These are phyloP conservation scores for Subacronicta megacephala DNA, from an alignment of 2,888 invertebrate species.

Conservation along the genomic window DNA sequence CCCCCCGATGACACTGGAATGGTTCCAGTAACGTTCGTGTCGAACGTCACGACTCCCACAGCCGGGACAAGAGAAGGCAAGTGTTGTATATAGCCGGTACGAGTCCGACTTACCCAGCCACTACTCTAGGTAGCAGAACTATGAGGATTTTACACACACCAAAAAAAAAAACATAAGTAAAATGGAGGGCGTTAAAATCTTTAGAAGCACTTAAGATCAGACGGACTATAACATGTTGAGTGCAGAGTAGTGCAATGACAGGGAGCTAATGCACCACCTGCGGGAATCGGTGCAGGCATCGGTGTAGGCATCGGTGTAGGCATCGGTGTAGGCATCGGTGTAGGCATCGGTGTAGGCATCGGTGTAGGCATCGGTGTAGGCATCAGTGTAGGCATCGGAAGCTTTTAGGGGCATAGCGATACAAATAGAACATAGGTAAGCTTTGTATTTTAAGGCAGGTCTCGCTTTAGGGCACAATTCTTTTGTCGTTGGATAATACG, in stretches of 20 bases:
- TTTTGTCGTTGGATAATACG: no score
- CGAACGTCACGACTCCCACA: no score
- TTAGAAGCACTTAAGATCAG: conserved; percentile 30
- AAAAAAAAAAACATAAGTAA: no score
- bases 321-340: not conserved
- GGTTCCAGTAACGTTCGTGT: no score
- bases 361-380: not conserved
- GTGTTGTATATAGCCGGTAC: no score
- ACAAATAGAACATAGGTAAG: not conserved
- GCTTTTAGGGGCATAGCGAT: conserved; percentile 12
- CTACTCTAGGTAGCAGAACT: no score
- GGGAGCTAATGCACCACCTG: conserved; percentile 28
- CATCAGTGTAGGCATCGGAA: not conserved
- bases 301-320: not conserved
- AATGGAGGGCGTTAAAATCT: conserved; percentile 3
- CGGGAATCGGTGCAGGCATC: not conserved
- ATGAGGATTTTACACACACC: no score
- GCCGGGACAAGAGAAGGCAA: no score
- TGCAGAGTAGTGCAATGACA: conserved; percentile 21
- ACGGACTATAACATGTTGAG: conserved; percentile 7
- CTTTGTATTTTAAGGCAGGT: conserved; percentile 4
- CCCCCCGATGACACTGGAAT: no score
- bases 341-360: not conserved
- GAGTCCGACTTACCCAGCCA: no score
- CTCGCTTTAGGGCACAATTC: no score